Evolutionary conservation across 2,888 invertebrate species (phyloP).

Genomic region (Acrocera orbiculus): DNA sequence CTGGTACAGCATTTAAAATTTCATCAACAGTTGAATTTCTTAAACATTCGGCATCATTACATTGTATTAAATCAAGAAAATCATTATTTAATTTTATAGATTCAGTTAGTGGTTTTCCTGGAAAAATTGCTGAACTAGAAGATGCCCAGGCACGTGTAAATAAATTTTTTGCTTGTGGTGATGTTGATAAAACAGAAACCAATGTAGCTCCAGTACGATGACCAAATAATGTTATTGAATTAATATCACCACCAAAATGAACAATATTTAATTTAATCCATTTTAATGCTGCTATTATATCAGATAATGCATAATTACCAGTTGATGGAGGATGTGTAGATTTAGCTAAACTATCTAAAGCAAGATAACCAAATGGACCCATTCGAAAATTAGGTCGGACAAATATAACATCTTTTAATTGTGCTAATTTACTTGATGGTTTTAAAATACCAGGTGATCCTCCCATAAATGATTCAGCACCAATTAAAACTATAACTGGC

Average conservation of each 20-base stretch:
- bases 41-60: slow-evolving; percentile 41
- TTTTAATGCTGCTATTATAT: slow-evolving; percentile 53
- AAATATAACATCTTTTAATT: slow-evolving; percentile 63
- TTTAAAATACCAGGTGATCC: slow-evolving; percentile 52
- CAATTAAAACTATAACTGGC: slow-evolving; percentile 68
- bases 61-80: slow-evolving; percentile 40
- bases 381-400: slow-evolving; percentile 74
- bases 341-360: slow-evolving; percentile 50
- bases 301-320: slow-evolving; percentile 73
- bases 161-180: slow-evolving; percentile 40
- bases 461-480: slow-evolving; percentile 60
- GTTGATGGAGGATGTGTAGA: slow-evolving; percentile 55
- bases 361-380: slow-evolving; percentile 64
- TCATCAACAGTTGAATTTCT: slow-evolving; percentile 36
- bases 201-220: slow-evolving; percentile 74
- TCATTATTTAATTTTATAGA: slow-evolving; percentile 42
- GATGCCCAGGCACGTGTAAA: slow-evolving; percentile 67
- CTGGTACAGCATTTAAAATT: slow-evolving; percentile 50
- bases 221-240: slow-evolving; percentile 63
- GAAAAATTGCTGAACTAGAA: slow-evolving; percentile 56
- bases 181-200: slow-evolving; percentile 52
- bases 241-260: slow-evolving; percentile 66
- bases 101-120: slow-evolving; percentile 41
- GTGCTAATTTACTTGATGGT: slow-evolving; percentile 59
- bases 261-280: slow-evolving; percentile 71